phyloP scores from a whole-genome alignment of 30 jellyfish, hydroid and myxozoan genomes.

The Hydractinia echinata region DNA sequence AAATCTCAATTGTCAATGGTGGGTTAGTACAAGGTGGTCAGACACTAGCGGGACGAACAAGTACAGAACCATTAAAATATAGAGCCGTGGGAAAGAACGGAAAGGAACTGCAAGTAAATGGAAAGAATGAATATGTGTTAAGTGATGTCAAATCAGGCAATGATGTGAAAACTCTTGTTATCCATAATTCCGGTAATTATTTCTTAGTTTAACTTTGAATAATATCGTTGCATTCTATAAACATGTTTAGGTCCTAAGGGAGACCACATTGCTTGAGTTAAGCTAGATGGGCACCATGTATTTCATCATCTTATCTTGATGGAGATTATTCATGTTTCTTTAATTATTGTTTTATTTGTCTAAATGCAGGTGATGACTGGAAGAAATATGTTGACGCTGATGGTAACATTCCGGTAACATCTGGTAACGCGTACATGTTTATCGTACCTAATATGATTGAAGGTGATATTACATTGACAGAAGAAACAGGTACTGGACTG shows the following conservation, averaged over 20 bases:
- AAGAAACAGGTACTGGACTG: constrained; percentile 43
- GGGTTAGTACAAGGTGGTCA: constrained; percentile 40
- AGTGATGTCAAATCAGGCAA: constrained; percentile 12
- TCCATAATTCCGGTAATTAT: constrained; percentile 27
- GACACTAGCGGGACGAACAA: constrained; percentile 24
- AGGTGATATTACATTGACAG: constrained; percentile 79
- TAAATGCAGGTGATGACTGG: constrained; percentile 18
- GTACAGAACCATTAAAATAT: constrained; percentile 32
- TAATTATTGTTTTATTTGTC: background rate
- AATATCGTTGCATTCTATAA: no score
- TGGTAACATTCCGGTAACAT: constrained; percentile 54
- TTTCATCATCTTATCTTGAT: background rate
- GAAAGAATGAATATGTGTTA: constrained; percentile 4
- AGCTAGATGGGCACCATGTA: background rate
- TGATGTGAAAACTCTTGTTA: constrained; percentile 22
- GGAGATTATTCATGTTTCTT: background rate
- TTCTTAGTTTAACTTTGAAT: background rate
- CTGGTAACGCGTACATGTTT: constrained; percentile 56
- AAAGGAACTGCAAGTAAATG: constrained; percentile 19
- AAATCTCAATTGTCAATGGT: constrained; percentile 26
- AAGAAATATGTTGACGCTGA: constrained; percentile 42
- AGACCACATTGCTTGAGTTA: no score
- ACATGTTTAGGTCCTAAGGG: no score
- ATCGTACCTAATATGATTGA: constrained; percentile 78
- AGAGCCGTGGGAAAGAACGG: constrained; percentile 26